Base-by-base conservation (phyloP, 1,140 invertebrate species). In the Drosophila azteca region DNA sequence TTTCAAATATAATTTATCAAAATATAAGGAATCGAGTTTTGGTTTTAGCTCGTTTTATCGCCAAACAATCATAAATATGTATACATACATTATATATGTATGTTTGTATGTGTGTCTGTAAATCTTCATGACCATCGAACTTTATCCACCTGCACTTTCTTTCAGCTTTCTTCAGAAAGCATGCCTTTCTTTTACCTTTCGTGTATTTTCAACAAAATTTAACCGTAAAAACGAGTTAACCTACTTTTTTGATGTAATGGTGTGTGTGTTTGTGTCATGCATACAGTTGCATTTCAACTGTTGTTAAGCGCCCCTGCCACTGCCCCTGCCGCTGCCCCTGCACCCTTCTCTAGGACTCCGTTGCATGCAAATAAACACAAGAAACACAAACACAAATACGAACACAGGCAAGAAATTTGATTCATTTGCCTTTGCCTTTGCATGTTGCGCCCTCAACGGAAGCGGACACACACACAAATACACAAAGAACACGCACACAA, bases 141-240 rank as follows among this genome's bases (percentile, higher is more conserved):
- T 15, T 31, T 22, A 29, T 17, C 6, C 29, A 17, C 0, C 45
- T 59, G 9, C 29, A 51, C 35, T 39, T 39, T 39, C 35, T 39
- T 39, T 39, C 4, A 39, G 11, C 35, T 39, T 39, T 39, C 29
- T 22, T 29, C 24, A 29, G 8, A 29, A 39, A 39, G 35, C 35
- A 11, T 13, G 35, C 35, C 9, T 39, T 35, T 35, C 31, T 35
- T 39, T 13, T 39, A 49, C 61, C 60, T 44, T 66, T 66, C n/a
- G 61, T 65, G 64, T 48, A 35, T 67, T 66, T 48, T 66, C 35
- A 8, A 52, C 35, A 68, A 48, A 70, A 64, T 61, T 57, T 63
- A 79, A 79, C 51, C 57, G 52, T 60, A 55, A 76, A 75, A 80
- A 60, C 44, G 50, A 76, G 78, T 72, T 80, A 80, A 80, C 78